A percentile compares a stretch with the other conserved stretches of the same genome.
These are phyloP conservation scores for Aethes cnicana DNA, from an alignment of 2,888 invertebrate genomes.

Conservation along the genomic window DNA sequence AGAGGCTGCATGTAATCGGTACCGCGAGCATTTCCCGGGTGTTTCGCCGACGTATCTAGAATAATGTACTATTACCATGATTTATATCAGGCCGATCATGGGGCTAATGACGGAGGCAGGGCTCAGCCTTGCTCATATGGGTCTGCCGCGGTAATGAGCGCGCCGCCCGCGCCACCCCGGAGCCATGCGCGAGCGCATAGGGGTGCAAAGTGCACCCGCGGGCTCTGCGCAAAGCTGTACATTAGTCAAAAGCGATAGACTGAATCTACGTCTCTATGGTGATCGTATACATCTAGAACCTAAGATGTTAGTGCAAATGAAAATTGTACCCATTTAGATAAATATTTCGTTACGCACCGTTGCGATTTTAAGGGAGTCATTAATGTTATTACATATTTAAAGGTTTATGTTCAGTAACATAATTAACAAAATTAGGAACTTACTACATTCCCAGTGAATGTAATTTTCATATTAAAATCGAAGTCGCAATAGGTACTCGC, in stretches of 20 bases:
- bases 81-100: constrained; percentile 75
- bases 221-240: constrained; percentile 23
- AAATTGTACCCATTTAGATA: no score
- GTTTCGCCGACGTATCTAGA: constrained; percentile 72
- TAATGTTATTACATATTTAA: no score
- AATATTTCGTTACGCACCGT: no score
- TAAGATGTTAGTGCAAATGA: no score
- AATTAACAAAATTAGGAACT: no score
- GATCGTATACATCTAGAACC: background rate
- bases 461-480: no score
- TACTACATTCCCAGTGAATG: no score
- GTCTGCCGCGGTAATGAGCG: constrained; percentile 53
- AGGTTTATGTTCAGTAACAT: no score
- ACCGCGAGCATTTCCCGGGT: constrained; percentile 70
- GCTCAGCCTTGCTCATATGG: constrained; percentile 64
- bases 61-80: constrained; percentile 80
- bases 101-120: constrained; percentile 70
- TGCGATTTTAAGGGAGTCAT: no score
- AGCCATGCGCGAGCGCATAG: constrained; percentile 36
- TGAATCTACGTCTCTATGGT: background rate
- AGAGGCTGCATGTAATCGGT: constrained; percentile 69
- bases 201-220: constrained; percentile 41
- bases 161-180: constrained; percentile 39
- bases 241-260: constrained; percentile 8
- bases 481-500: no score